These are phyloP conservation scores for Albula glossodonta DNA, from an alignment of 2,113 vertebrate genomes.

Conservation along the genomic window DNA sequence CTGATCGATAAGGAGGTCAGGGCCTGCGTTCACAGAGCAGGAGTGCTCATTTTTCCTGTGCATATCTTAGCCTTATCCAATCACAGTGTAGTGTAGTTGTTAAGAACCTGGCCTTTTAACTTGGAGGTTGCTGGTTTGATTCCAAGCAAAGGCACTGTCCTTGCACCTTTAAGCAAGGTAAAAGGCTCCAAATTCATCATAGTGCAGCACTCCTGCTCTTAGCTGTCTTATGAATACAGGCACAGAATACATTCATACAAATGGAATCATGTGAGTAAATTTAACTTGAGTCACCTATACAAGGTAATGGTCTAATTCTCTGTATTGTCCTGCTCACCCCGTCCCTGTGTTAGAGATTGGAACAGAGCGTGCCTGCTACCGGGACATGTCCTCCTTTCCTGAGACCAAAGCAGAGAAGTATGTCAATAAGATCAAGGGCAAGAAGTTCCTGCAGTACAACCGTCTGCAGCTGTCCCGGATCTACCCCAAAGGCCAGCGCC, in stretches of 20 bases:
- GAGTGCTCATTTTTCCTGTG: too few relatives aligned
- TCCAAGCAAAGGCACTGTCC: too few relatives aligned
- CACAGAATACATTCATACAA: neutral
- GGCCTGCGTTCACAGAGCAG: too few relatives aligned
- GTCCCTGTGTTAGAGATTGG: slow-evolving; percentile 82
- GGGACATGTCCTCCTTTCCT: slow-evolving; percentile 97
- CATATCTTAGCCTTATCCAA: too few relatives aligned
- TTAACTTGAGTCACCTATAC: neutral
- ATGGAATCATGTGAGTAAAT: neutral
- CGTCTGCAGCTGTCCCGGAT: slow-evolving; percentile 95
- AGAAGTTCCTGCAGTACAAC: slow-evolving; percentile 98
- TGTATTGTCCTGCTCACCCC: neutral
- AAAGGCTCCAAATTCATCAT: too few relatives aligned
- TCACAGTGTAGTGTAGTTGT: too few relatives aligned
- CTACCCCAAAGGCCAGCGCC: slow-evolving; percentile 94
- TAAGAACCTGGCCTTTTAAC: too few relatives aligned
- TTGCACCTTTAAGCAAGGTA: too few relatives aligned
- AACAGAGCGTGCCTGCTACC: slow-evolving; percentile 91
- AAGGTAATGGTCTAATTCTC: neutral
- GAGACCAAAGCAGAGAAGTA: slow-evolving; percentile 98
- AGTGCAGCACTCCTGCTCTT: too few relatives aligned
- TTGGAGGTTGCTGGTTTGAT: too few relatives aligned
- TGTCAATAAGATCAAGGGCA: slow-evolving; percentile 93
- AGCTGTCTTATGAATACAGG: too few relatives aligned
- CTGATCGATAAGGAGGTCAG: neutral